These are phyloP conservation scores for Lethrus apterus DNA, from an alignment of 1,140 invertebrate species.

Conservation along the genomic window DNA sequence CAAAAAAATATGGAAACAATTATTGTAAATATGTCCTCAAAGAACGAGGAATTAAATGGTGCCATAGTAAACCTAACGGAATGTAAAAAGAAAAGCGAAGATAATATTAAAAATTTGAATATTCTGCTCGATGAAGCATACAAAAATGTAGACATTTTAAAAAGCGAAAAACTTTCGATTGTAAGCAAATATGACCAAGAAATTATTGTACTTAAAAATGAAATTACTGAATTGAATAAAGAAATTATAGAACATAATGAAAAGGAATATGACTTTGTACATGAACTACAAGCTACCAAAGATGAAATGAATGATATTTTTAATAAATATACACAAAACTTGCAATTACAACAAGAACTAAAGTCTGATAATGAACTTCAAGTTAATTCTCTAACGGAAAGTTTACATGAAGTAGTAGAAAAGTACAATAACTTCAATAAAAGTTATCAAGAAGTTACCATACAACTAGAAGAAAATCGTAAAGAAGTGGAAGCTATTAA, in stretches of 20 bases:
- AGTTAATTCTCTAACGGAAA: constrained; percentile 21
- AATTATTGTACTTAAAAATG: background rate
- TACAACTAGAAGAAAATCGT: constrained; percentile 4
- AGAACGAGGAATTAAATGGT: constrained; percentile 12
- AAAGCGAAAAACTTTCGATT: constrained; percentile 9
- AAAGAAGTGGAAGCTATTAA: constrained; percentile 1
- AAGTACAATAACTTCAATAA: constrained; percentile 23
- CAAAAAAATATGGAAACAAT: constrained; percentile 1
- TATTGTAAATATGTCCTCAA: constrained; percentile 7
- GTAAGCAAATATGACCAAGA: constrained; percentile 6
- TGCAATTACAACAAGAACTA: constrained; percentile 18
- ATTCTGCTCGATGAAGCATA: background rate
- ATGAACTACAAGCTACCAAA: constrained; percentile 20
- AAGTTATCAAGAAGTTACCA: constrained; percentile 2
- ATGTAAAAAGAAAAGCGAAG: constrained; percentile 5
- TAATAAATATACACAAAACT: constrained; percentile 19
- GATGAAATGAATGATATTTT: constrained; percentile 19
- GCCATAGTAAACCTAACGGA: constrained; percentile 1
- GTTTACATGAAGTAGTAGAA: constrained; percentile 19
- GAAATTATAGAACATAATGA: constrained; percentile 6
- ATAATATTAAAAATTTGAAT: constrained; percentile 12
- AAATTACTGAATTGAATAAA: constrained; percentile 8
- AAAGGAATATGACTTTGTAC: constrained; percentile 17
- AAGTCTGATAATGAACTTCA: constrained; percentile 19
- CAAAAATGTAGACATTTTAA: constrained; percentile 5